Evolutionary conservation across 2,797 vertebrate species (phyloP).

Genomic region (Liasis olivaceus): DNA sequence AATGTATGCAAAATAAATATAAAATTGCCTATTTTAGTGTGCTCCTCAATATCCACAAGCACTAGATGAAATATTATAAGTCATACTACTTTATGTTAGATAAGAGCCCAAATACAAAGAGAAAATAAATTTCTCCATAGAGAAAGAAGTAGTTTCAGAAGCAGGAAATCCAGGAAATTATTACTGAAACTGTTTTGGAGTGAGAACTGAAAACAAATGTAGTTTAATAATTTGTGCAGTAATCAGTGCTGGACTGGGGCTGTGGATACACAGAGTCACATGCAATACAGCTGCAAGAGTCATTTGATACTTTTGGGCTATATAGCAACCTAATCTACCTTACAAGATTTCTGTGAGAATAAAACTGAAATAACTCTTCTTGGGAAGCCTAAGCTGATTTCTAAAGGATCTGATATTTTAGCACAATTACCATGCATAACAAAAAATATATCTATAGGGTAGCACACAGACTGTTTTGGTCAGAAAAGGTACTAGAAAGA

Average conservation of each 20-base stretch:
- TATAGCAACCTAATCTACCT: neutral
- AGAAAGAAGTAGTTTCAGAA: neutral
- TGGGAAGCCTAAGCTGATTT: slow-evolving; percentile 23
- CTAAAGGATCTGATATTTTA: neutral
- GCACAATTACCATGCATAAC: neutral
- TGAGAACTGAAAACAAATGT: neutral
- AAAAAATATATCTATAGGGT: slow-evolving; percentile 22
- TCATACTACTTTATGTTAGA: neutral
- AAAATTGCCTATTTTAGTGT: neutral
- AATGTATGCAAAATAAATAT: neutral
- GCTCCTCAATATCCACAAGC: neutral
- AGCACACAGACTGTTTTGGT: slow-evolving; percentile 15
- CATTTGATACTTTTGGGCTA: neutral
- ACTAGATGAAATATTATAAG: neutral
- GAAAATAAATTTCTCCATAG: neutral
- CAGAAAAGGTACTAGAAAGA: neutral
- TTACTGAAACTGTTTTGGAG: neutral
- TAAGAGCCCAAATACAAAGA: neutral
- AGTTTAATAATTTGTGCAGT: neutral
- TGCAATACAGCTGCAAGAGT: neutral
- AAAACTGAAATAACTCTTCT: slow-evolving; percentile 12
- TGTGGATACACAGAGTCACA: neutral
- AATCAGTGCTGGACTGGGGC: neutral
- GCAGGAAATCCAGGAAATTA: neutral
- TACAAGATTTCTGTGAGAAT: neutral